Evolutionary conservation across 2,797 vertebrate genomes (phyloP), one percentile per base, ranked within the genome.

Genomic region (Oreochromis mossambicus): DNA sequence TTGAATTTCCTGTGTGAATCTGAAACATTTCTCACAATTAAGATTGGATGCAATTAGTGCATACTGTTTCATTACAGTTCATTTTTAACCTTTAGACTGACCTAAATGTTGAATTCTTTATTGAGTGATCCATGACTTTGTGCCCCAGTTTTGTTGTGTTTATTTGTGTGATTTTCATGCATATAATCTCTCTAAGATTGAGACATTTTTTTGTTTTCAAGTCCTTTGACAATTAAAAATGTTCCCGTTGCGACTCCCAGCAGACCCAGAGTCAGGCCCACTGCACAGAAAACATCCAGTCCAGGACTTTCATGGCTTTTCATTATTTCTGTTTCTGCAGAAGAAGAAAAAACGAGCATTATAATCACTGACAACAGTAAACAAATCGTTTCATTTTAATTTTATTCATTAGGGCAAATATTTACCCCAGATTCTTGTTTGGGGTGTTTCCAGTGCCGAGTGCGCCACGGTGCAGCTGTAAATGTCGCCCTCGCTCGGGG

Each of bases 401-500:
- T 43, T 43, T 26, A 41, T 68, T 68, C 36, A 24, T 73, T 29
- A 48, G n/a, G 32, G 14, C 8, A 58, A 10, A 56, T 17, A 79
- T 2, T 96, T 58, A 97, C 96, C 95, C 96, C 95, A 97, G 51
- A 88, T 92, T 51, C 55, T 91, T 14, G 95, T 84, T 10, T 58
- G 13, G 0, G 94, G 93, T 3, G 7, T 83, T 7, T 82, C 13
- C 24, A 96, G 93, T 8, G 96, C 92, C 1, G 34, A 24, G 13
- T 95, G 96, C 41, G 90, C 89, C 79, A 97, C 96, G 0, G 88
- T 89, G 90, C 97, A 98, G 88, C 94, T 89, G 94, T 94, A 97
- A 73, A 96, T 12, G 24, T 26, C 24, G 24, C 24, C 24, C 24
- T 26, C 3, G 24, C 24, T 26, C 24, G 24, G 24, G 24, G 24